Base-by-base conservation (phyloP, 2,113 vertebrate species). In the Pelobates fuscus region DNA sequence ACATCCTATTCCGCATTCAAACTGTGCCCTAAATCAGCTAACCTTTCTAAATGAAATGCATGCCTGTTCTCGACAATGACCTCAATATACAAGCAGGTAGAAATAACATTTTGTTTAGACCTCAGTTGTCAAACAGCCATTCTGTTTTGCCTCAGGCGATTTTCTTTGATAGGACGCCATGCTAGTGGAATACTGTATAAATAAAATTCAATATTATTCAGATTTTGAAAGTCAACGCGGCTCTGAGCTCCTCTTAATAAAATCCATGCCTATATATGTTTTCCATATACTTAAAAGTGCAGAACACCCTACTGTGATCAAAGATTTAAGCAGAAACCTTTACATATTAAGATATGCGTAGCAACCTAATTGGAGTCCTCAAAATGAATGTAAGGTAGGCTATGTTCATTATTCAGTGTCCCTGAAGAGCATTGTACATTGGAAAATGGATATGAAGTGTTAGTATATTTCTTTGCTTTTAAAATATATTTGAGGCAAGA, bases 81-180 rank as follows among this genome's bases (percentile, higher is more conserved):
- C 69, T 71, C n/a, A 71, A 61, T 61, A 37, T 57, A 46, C 57
- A 60, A 60, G 32, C 69, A 71, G 57, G 69, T 71, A 61, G 37
- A 23, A 71, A 71, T 71, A 71, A 71, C 69, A 71, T 71, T 71
- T 71, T 71, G 69, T 61, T 61, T 71, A 71, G 69, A 71, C 69
- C 60, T 71, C 43, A 61, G 69, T 27, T 71, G 69, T 71, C 69
- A 71, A 71, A 17, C 37, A 8, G 8, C 37, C 69, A 71, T 29
- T 71, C 69, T 71, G 69, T 61, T 71, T 71, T 71, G 18, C 69
- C 57, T 71, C 69, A 61, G 57, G 69, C 55, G 2, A 32, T 71
- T 61, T 26, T 49, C 23, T 71, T 71, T 49, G 69, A 71, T 71
- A 71, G 57, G 69, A 12, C 18, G 24, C 69, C 57, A 60, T 71